Conservation (phyloP, 2,113 vertebrate species). For the Tychaedon coryphoeus region DNA sequence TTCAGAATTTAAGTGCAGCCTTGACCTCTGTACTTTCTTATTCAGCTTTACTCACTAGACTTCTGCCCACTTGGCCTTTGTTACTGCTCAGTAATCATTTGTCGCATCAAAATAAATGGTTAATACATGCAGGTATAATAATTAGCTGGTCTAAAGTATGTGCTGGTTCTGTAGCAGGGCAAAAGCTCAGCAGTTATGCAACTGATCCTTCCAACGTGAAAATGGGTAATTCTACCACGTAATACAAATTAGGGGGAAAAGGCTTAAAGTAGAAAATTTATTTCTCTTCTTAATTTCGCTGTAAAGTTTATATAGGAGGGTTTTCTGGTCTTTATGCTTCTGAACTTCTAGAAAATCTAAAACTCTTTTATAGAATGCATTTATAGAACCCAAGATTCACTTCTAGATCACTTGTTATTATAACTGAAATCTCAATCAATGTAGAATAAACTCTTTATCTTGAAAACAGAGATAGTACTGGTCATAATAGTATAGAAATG, state of each 20-base stretch:
- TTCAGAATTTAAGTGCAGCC: not conserved
- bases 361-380: not conserved
- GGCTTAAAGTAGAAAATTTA: not conserved
- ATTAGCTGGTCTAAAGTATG: not conserved
- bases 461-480: not conserved
- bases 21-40: not conserved
- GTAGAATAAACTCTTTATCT: not conserved
- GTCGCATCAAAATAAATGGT: conserved; percentile 2
- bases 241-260: not conserved
- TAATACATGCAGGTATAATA: not conserved
- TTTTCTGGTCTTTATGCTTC: not conserved
- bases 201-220: not conserved
- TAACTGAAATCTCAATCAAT: not conserved
- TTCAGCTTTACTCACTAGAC: not conserved
- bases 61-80: not conserved
- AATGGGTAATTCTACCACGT: not conserved
- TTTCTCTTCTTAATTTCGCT: not conserved
- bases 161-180: not conserved
- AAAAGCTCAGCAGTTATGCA: not conserved
- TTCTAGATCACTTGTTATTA: not conserved
- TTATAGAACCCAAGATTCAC: not conserved
- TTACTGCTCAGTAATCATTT: not conserved
- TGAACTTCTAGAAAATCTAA: not conserved
- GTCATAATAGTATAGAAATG: not conserved
- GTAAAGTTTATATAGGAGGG: not conserved